Evolutionary conservation across 2,797 vertebrate species (phyloP).

Genomic region (Florisuga fusca): DNA sequence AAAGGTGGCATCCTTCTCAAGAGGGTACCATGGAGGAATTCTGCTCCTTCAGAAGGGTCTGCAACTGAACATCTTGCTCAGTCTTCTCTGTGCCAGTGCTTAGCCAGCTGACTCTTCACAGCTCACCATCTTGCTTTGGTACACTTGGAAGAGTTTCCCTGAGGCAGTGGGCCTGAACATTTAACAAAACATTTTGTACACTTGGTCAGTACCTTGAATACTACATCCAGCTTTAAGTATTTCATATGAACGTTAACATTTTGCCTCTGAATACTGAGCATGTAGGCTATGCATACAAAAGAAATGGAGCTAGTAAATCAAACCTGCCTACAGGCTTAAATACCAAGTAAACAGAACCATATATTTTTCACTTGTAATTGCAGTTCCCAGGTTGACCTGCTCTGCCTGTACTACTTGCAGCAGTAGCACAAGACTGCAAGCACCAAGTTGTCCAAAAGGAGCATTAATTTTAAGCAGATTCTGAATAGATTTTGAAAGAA

Average conservation of each 20-base stretch:
- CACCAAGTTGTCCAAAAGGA: conserved; percentile 12
- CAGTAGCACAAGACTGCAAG: not conserved
- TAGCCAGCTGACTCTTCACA: not conserved
- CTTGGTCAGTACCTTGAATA: not conserved
- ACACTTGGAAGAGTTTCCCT: not conserved
- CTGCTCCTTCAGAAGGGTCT: not conserved
- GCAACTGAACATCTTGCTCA: not conserved
- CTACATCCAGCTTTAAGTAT: not conserved
- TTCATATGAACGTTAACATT: not conserved
- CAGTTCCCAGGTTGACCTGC: not conserved
- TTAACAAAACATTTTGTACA: conserved; percentile 18
- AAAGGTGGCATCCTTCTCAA: not conserved
- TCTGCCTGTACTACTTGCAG: not conserved
- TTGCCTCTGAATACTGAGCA: not conserved
- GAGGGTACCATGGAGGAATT: not conserved
- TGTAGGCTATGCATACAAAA: not conserved
- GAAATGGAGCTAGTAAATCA: not conserved
- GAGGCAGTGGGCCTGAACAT: not conserved
- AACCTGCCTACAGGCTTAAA: not conserved
- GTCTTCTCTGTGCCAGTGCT: not conserved
- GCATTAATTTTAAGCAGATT: conserved; percentile 52
- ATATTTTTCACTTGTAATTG: not conserved
- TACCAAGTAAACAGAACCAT: not conserved
- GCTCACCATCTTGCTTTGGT: not conserved
- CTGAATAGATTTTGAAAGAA: conserved; percentile 43